Evolutionary conservation across 1,140 invertebrate species (phyloP), one percentile per base, ranked within the genome.

Genomic region (Antheraea mylitta): DNA sequence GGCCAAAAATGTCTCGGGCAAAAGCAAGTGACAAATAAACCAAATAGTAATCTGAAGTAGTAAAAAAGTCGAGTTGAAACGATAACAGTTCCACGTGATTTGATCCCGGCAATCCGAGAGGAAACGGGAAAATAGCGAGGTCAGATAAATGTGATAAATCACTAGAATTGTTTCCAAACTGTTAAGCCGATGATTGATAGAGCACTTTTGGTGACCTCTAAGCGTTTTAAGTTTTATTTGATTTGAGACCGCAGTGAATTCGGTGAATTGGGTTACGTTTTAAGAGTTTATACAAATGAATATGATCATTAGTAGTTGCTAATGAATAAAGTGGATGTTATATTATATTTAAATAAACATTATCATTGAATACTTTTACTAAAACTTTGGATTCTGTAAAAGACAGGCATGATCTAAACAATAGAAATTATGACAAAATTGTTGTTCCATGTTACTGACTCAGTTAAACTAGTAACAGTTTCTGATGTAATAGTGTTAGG

Each of bases 141-240:
- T 53, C 45, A 53, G 45, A 53, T 53, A 53, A 53, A 53, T 53
- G 45, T 53, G 45, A 53, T 53, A 53, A 53, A 53, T 53, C 45
- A 53, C 45, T 0, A n/a, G 45, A 53, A 53, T 53, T 53, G 45
- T 53, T 53, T 53, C 45, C 45, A 53, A 53, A 53, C 45, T 53
- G 45, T 53, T 53, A 53, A 53, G 45, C 45, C 45, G 45, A 53
- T 53, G 45, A 53, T 53, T 53, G 45, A 53, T 53, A 53, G 11
- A 13, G 45, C 45, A 53, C 45, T 53, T 53, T 53, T 16, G 22
- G 45, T n/a, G 45, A 53, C 45, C 45, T 16, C 45, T 53, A 53
- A 6, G 45, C 45, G 45, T 53, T 53, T 53, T 7, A 53, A 53
- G 45, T 53, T 53, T 53, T 53, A 53, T 53, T 53, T n/a, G 45